phyloP scores from a whole-genome alignment of 1,140 invertebrate genomes.

The Nasonia longicornis region DNA sequence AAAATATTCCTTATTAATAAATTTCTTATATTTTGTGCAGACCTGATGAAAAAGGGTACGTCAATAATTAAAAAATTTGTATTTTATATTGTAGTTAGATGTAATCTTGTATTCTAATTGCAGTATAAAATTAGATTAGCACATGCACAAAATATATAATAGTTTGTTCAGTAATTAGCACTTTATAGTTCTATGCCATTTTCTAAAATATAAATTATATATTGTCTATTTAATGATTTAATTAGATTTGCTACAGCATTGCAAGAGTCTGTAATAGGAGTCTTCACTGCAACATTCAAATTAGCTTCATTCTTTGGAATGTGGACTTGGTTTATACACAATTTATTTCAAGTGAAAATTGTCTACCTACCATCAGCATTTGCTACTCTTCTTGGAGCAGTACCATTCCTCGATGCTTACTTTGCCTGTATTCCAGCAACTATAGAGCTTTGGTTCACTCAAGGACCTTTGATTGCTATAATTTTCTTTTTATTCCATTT shows the following conservation, averaged over 20 bases:
- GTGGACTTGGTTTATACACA: conserved; percentile 98
- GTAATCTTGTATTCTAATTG: conserved; percentile 29
- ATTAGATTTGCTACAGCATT: conserved; percentile 81
- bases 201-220: neutral
- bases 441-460: conserved; percentile 92
- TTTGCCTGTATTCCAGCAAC: conserved; percentile 94
- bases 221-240: conserved; percentile 16
- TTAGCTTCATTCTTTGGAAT: conserved; percentile 97
- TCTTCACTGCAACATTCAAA: conserved; percentile 96
- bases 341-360: conserved; percentile 93
- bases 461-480: conserved; percentile 79
- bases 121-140: conserved; percentile 27
- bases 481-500: conserved; percentile 87
- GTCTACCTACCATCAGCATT: conserved; percentile 95
- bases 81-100: conserved; percentile 33
- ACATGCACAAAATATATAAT: neutral
- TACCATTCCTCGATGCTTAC: conserved; percentile 95
- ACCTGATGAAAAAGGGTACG: conserved; percentile 55
- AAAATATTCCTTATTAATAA: conserved; percentile 33
- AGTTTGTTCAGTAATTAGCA: conserved; percentile 5
- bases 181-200: conserved; percentile 2
- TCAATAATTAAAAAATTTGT: conserved; percentile 29
- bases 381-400: conserved; percentile 91
- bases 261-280: conserved; percentile 80
- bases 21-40: conserved; percentile 37